These are phyloP conservation scores for Siphonodentalium dalli DNA, from an alignment of 2,888 invertebrate genomes.

Conservation along the genomic window DNA sequence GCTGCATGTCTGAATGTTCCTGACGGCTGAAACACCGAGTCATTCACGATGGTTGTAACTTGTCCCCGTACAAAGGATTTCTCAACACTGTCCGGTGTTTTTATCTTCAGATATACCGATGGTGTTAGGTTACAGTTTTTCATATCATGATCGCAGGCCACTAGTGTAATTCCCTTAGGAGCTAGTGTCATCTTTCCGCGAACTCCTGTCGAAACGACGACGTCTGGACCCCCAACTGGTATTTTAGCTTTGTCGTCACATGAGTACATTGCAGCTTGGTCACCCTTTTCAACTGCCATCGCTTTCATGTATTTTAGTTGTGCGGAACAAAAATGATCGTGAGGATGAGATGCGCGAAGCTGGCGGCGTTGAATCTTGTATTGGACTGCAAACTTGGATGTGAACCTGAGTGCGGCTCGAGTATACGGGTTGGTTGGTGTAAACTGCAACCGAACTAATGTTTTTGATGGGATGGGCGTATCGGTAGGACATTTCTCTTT, in stretches of 20 bases:
- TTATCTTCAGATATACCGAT: constrained; percentile 12
- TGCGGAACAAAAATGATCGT: constrained; percentile 28
- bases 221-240: constrained; percentile 9
- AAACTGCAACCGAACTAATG: constrained; percentile 29
- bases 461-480: constrained; percentile 27
- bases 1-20: constrained; percentile 24
- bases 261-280: constrained; percentile 1
- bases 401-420: constrained; percentile 11
- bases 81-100: constrained; percentile 12
- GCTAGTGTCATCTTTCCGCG: constrained; percentile 9
- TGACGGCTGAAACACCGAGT: constrained; percentile 28
- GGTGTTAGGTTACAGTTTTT: constrained; percentile 15
- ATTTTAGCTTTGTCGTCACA: constrained; percentile 16
- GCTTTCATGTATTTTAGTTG: constrained; percentile 22
- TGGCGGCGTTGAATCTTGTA: constrained; percentile 29
- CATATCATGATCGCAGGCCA: constrained; percentile 12
- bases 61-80: constrained; percentile 24
- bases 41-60: constrained; percentile 18
- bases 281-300: constrained; percentile 16
- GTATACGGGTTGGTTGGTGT: constrained; percentile 27
- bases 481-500: constrained; percentile 21
- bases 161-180: not conserved
- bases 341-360: constrained; percentile 18
- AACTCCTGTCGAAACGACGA: constrained; percentile 13
- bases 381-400: constrained; percentile 17